These are phyloP conservation scores for Dallia pectoralis DNA, from an alignment of 2,797 vertebrate genomes.

Conservation along the genomic window DNA sequence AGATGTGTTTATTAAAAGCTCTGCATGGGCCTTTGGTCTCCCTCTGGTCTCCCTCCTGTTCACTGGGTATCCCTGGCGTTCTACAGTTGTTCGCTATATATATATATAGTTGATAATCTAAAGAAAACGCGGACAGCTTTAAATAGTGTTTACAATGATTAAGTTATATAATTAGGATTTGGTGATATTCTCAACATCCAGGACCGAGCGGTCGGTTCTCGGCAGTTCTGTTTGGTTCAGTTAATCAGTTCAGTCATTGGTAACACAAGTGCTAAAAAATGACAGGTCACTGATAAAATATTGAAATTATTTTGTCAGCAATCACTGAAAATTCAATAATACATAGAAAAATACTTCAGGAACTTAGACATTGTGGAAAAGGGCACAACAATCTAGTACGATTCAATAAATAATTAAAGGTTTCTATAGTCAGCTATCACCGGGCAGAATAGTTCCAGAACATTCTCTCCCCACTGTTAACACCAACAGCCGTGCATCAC, in stretches of 20 bases:
- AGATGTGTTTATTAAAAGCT: slow-evolving; percentile 66
- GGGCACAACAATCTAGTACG: not conserved
- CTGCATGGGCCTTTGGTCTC: slow-evolving; percentile 21
- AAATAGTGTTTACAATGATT: slow-evolving; percentile 29
- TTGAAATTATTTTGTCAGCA: not conserved
- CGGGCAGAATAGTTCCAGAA: slow-evolving; percentile 41
- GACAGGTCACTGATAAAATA: not conserved
- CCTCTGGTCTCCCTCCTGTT: not conserved
- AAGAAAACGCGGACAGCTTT: slow-evolving; percentile 24
- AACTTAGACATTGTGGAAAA: not conserved
- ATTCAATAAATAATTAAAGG: not conserved
- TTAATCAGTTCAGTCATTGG: not conserved
- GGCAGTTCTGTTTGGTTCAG: not conserved
- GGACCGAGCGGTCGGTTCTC: not conserved
- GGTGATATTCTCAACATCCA: not conserved
- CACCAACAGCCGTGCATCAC: slow-evolving; percentile 27
- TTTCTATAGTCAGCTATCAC: slow-evolving; percentile 3
- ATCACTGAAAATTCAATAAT: not conserved
- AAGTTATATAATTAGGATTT: not conserved
- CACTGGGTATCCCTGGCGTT: slow-evolving; percentile 52
- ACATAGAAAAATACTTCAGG: not conserved
- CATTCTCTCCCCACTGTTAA: slow-evolving; percentile 39
- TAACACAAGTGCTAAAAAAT: not conserved
- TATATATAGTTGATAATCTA: slow-evolving; percentile 1
- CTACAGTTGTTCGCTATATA: not conserved